Evolutionary conservation across 2,888 invertebrate species (phyloP).

Genomic region (Girardia tigrina): DNA sequence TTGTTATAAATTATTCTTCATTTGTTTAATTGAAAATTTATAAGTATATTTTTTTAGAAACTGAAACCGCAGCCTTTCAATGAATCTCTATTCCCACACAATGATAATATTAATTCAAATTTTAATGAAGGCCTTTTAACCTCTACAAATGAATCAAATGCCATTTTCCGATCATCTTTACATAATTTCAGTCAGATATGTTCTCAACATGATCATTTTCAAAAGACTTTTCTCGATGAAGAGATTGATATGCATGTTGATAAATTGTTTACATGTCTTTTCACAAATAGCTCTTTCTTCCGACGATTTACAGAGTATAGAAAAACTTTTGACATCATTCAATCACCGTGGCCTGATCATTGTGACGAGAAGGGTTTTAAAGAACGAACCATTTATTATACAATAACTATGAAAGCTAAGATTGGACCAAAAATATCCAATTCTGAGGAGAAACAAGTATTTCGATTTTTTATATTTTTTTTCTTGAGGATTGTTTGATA

Average conservation of each 20-base stretch:
- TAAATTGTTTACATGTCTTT: constrained; percentile 71
- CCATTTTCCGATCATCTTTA: neutral
- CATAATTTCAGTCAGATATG: neutral
- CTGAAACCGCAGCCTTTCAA: too few relatives aligned
- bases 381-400: constrained; percentile 66
- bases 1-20: too few relatives aligned
- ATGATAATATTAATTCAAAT: neutral
- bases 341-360: constrained; percentile 33
- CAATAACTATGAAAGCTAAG: constrained; percentile 66
- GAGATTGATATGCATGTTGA: constrained; percentile 72
- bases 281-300: constrained; percentile 80
- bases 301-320: constrained; percentile 24
- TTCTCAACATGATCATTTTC: constrained; percentile 44
- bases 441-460: constrained; percentile 70
- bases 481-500: too few relatives aligned
- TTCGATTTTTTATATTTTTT: too few relatives aligned
- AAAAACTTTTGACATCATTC: constrained; percentile 26
- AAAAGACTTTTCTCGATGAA: constrained; percentile 55
- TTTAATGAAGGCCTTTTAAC: neutral
- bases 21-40: too few relatives aligned
- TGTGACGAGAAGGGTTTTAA: constrained; percentile 59
- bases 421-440: constrained; percentile 80
- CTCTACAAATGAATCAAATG: constrained; percentile 14
- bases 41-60: too few relatives aligned
- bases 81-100: too few relatives aligned